These are phyloP conservation scores for Passer domesticus DNA, from an alignment of 2,113 vertebrate genomes.

Conservation along the genomic window DNA sequence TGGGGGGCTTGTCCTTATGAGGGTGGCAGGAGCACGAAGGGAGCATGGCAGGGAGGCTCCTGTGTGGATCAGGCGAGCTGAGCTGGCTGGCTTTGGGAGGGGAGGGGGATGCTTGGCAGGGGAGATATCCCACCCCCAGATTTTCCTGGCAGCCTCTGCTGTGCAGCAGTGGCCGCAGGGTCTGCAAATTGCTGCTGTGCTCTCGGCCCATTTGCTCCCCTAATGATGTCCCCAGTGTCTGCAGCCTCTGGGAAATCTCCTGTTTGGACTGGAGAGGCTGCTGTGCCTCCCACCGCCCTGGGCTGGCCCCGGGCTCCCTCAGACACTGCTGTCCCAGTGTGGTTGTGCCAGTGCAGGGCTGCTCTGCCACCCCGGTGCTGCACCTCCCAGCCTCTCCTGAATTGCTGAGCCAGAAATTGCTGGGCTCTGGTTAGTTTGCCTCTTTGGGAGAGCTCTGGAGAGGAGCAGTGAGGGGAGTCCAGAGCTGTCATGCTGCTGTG, in stretches of 20 bases:
- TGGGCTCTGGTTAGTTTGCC: neutral
- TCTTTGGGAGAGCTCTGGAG: neutral
- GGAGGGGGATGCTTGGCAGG: neutral
- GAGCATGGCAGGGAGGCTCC: neutral
- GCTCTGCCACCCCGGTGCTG: neutral
- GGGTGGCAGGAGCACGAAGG: neutral
- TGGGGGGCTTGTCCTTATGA: rapidly evolving
- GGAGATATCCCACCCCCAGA: neutral
- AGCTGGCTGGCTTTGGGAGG: rapidly evolving
- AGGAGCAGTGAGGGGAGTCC: rapidly evolving
- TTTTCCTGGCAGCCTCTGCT: neutral
- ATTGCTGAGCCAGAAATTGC: neutral
- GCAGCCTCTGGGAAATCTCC: neutral
- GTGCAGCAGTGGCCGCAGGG: rapidly evolving
- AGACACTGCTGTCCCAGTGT: rapidly evolving
- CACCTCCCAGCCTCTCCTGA: neutral
- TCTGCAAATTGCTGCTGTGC: neutral
- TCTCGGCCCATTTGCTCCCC: neutral
- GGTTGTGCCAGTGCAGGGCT: neutral
- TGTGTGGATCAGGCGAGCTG: rapidly evolving
- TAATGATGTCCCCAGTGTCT: slow-evolving; percentile 6
- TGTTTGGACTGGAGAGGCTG: neutral
- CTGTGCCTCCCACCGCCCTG: rapidly evolving
- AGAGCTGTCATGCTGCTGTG: rapidly evolving
- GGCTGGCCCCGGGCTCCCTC: neutral